Base-by-base conservation (phyloP, 2,797 vertebrate species). In the Lagorchestes hirsutus region DNA sequence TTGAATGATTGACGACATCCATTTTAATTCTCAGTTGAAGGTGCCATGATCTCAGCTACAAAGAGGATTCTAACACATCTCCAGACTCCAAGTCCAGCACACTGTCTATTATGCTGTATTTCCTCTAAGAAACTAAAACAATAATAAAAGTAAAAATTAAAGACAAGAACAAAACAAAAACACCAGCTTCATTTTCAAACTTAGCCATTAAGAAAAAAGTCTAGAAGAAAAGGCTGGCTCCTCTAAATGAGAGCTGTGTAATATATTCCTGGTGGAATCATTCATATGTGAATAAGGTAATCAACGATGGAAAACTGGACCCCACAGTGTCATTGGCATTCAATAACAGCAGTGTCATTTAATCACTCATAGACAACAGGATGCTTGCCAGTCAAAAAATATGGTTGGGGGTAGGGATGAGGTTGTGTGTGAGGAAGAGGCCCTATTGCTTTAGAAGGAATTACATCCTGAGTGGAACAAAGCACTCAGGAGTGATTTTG, bases 331-430 rank as follows among this genome's bases (percentile, higher is more conserved):
- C 97, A 97, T 94, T 97, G 91, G 57, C 82, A 93, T 97, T 97
- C 96, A 97, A 95, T 97, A 96, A 96, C 27, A 97, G 55, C 34
- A 40, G 56, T 67, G 91, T 90, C 91, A 97, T 96, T 96, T 97
- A 98, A 97, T 97, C 92, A 97, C 91, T 93, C 46, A 96, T 96
- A 92, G 96, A 96, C 91, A 98, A 97, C 8, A 96, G 96, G 54
- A 97, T 95, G 92, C 55, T 57, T 97, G 94, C 95, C 95, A 97
- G 94, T 91, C n/a, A 94, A 13, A 96, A 18, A 93, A 27, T 67
- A n/a, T 46, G 31, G 13, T 67, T 67, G 12, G 2, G 74, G 40
- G 40, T 87, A 2, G 74, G 40, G 8, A 40, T 3, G 18, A 74
- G 34, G 14, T 13, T 74, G 34, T 74, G 14, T 24, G 9, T 87